phyloP scores from a whole-genome alignment of 1,140 invertebrate genomes.

The Lutraria rhynchaena region DNA sequence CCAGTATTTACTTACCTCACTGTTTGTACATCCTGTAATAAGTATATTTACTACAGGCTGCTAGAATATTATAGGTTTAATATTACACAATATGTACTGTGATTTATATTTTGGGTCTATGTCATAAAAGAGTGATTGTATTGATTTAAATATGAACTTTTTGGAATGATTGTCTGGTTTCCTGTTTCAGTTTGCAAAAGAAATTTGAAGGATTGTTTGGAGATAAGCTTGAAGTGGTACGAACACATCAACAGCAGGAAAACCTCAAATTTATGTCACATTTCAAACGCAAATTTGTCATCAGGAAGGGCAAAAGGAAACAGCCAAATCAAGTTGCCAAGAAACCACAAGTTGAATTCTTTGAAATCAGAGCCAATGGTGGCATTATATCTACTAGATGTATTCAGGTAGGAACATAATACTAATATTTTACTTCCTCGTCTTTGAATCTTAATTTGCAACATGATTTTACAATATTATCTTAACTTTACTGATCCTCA shows the following conservation, averaged over 20 bases:
- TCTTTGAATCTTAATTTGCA: no score
- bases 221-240: slow-evolving; percentile 96
- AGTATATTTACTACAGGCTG: no score
- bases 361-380: slow-evolving; percentile 96
- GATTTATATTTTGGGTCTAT: no score
- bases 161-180: no score
- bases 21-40: no score
- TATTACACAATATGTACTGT: no score
- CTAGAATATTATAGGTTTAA: no score
- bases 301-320: slow-evolving; percentile 92
- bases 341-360: slow-evolving; percentile 92
- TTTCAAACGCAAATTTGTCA: slow-evolving; percentile 97
- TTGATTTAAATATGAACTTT: no score
- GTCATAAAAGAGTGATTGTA: no score
- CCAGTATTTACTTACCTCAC: no score
- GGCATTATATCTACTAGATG: slow-evolving; percentile 96
- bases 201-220: slow-evolving; percentile 98
- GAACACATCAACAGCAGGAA: slow-evolving; percentile 99
- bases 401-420: slow-evolving; percentile 87
- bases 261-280: slow-evolving; percentile 99
- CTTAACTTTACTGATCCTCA: no score
- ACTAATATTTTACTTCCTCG: neutral
- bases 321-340: slow-evolving; percentile 72
- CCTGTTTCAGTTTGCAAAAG: slow-evolving; percentile 93
- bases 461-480: no score